A percentile compares a stretch with the other conserved stretches of the same genome.
Evolutionary conservation across 1,140 invertebrate genomes (phyloP).

Genomic region (Diabrotica undecimpunctata): DNA sequence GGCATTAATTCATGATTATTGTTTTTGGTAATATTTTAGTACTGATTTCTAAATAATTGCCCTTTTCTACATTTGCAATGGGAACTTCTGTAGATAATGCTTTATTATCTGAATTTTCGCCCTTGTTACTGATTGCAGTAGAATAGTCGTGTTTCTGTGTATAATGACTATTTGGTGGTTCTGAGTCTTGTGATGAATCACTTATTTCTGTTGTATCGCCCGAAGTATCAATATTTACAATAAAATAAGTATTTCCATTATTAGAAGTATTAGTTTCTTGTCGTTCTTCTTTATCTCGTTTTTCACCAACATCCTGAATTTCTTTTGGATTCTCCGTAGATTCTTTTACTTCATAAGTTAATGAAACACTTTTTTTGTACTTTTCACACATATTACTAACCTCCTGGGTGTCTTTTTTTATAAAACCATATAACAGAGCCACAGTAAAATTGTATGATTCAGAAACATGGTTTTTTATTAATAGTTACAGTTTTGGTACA

Average conservation of each 20-base stretch:
- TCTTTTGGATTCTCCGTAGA: too few species aligned
- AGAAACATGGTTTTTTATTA: constrained; percentile 9
- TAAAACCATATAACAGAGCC: constrained; percentile 14
- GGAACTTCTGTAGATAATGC: background rate
- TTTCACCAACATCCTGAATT: too few species aligned
- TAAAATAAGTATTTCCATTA: constrained; percentile 7
- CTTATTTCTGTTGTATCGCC: background rate
- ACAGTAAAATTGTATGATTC: background rate
- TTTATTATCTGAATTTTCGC: too few species aligned
- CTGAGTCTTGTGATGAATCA: background rate
- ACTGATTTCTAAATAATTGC: constrained; percentile 6
- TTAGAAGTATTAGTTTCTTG: background rate
- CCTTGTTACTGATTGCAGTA: too few species aligned
- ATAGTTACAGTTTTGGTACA: constrained; percentile 13
- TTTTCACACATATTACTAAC: constrained; percentile 7
- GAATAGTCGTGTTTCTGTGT: too few species aligned
- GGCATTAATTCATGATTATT: constrained; percentile 8
- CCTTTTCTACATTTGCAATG: background rate
- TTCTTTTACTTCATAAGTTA: background rate
- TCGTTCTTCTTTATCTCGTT: background rate
- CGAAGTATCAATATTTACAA: constrained; percentile 8
- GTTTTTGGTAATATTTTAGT: constrained; percentile 8
- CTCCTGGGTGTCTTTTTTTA: constrained; percentile 3
- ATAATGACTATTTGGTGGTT: background rate
- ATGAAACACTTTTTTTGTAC: constrained; percentile 2